Percentiles rank a stretch among this genome's conserved stretches.
Evolutionary conservation across 2,888 invertebrate species (phyloP).

Genomic region (Vannuccia rotundouncinata): DNA sequence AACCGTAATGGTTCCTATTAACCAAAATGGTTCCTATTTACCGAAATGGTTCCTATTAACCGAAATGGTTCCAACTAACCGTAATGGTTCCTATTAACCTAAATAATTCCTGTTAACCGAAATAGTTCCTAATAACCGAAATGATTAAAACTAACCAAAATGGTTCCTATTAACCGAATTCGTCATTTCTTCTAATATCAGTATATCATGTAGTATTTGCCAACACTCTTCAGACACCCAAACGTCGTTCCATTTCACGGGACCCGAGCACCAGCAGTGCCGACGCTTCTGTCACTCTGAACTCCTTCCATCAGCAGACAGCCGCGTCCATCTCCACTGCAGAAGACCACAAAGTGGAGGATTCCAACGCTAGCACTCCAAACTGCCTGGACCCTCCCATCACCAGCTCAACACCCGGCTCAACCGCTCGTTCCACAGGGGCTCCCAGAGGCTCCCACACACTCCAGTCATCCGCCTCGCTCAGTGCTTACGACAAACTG

Average conservation of each 20-base stretch:
- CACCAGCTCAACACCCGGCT: neutral
- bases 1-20: no score
- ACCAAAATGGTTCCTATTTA: no score
- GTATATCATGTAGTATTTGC: no score
- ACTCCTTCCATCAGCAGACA: neutral
- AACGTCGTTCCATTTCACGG: neutral
- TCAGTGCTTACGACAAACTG: neutral
- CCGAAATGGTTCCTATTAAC: no score
- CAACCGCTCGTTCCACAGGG: neutral
- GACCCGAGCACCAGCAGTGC: constrained; percentile 15
- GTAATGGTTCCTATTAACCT: no score
- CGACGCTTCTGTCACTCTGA: neutral
- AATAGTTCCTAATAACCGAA: no score
- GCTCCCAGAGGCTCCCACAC: neutral
- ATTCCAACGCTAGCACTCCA: neutral
- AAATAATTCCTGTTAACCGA: no score
- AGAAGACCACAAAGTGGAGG: neutral
- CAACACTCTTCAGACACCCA: neutral
- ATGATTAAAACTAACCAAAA: no score
- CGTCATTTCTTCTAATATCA: no score
- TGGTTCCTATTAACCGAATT: no score
- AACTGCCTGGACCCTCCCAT: neutral
- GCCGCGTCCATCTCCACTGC: neutral
- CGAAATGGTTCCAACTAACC: no score
- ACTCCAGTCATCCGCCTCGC: neutral